Evolutionary conservation across 1,140 invertebrate species (phyloP).

Genomic region (Tetragnatha versicolor): DNA sequence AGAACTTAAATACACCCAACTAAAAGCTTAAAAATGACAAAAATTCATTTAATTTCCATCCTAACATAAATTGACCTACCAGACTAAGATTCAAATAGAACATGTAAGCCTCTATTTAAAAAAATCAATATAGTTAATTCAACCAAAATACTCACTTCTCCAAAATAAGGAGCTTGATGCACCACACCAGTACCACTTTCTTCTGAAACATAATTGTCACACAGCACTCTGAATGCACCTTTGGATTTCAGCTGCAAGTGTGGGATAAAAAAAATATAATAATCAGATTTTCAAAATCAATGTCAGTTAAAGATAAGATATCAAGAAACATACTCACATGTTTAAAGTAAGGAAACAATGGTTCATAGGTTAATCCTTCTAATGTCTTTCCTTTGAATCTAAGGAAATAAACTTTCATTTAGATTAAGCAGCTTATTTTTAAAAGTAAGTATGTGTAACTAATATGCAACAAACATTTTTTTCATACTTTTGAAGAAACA

Average conservation of each 20-base stretch:
- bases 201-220: constrained; percentile 92
- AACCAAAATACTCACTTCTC: constrained; percentile 83
- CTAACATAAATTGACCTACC: no score
- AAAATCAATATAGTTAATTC: no score
- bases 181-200: constrained; percentile 99
- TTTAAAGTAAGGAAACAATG: constrained; percentile 90
- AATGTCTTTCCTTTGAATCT: constrained; percentile 81
- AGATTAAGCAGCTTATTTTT: background rate
- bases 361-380: constrained; percentile 85
- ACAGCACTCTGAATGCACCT: constrained; percentile 85
- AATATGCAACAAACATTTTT: no score
- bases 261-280: background rate
- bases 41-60: no score
- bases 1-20: no score
- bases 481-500: no score
- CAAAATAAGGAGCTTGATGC: constrained; percentile 99
- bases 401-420: background rate
- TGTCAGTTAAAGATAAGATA: background rate
- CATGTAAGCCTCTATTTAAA: no score
- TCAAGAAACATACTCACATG: constrained; percentile 59
- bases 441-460: no score
- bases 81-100: no score
- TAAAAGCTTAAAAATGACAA: no score
- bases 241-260: constrained; percentile 66
- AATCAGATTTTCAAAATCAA: no score